phyloP scores from a whole-genome alignment of 2,113 vertebrate genomes.

The Alexandromys fortis region DNA sequence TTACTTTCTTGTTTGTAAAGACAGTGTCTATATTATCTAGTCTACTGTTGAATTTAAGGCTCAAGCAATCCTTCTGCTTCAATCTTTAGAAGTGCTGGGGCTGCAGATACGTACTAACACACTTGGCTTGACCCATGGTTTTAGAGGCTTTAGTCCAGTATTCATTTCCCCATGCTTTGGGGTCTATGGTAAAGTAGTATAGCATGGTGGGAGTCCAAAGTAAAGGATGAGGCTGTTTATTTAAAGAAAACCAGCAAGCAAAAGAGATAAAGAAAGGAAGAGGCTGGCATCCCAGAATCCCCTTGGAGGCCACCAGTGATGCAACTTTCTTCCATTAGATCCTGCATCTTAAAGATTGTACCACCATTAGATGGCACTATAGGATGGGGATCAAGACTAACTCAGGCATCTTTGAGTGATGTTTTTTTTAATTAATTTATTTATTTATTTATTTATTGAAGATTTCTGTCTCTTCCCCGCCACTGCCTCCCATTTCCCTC shows the following conservation, averaged over 20 bases:
- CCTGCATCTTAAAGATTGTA: background rate
- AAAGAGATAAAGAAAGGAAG: background rate
- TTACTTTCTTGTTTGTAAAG: background rate
- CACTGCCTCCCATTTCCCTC: too few relatives aligned
- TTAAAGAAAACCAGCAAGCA: too few relatives aligned
- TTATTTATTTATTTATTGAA: too few relatives aligned
- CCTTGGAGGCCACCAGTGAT: background rate
- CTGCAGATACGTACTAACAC: too few relatives aligned
- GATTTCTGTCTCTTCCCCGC: too few relatives aligned
- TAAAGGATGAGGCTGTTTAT: background rate
- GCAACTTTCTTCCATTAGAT: background rate
- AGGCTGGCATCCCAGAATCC: background rate
- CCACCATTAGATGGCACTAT: background rate
- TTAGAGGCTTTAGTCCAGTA: background rate
- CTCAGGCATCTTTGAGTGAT: background rate
- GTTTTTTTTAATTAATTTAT: background rate
- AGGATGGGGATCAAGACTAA: background rate
- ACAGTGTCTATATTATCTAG: background rate
- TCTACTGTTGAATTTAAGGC: background rate
- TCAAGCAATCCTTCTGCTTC: background rate
- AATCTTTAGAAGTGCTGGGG: background rate
- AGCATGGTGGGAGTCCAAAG: background rate
- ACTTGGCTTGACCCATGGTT: background rate
- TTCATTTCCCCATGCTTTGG: background rate
- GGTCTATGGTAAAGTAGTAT: background rate